Conservation (phyloP, 2,113 vertebrate genomes). For the Motacilla alba region DNA sequence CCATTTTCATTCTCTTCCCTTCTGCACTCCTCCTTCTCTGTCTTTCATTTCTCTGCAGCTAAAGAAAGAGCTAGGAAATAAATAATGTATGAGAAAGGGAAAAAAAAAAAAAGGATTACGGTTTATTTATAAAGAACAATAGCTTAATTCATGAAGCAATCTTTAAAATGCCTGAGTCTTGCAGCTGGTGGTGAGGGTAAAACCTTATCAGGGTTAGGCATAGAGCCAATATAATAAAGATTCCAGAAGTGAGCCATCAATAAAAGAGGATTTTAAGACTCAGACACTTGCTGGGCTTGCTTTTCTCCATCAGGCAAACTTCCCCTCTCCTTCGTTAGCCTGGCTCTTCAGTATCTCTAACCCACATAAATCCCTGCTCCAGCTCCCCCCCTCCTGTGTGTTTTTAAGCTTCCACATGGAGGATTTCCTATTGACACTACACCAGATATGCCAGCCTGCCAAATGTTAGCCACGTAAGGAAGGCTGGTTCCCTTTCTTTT, state of each 20-base stretch:
- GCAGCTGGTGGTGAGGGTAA: background rate
- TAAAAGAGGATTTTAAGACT: conserved; percentile 28
- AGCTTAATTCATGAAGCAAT: conserved; percentile 38
- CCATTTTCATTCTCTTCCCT: background rate
- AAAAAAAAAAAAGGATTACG: background rate
- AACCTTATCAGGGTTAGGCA: background rate
- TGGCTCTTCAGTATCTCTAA: background rate
- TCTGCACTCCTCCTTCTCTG: background rate
- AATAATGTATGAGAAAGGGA: conserved; percentile 17
- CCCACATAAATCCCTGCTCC: background rate
- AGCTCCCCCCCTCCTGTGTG: background rate
- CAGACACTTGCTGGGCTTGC: background rate
- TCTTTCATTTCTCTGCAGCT: background rate
- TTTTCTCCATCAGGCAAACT: background rate
- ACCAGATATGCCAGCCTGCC: background rate
- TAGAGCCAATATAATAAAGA: background rate
- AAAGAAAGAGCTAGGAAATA: conserved; percentile 15
- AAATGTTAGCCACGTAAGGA: background rate
- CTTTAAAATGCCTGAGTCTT: conserved; percentile 17
- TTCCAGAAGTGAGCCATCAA: background rate
- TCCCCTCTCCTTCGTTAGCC: background rate
- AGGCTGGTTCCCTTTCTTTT: background rate
- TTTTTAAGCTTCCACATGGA: background rate
- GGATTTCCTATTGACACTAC: background rate
- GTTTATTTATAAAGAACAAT: conserved; percentile 14